phyloP scores from a whole-genome alignment of 2,797 vertebrate species.

The Amblyraja radiata region DNA sequence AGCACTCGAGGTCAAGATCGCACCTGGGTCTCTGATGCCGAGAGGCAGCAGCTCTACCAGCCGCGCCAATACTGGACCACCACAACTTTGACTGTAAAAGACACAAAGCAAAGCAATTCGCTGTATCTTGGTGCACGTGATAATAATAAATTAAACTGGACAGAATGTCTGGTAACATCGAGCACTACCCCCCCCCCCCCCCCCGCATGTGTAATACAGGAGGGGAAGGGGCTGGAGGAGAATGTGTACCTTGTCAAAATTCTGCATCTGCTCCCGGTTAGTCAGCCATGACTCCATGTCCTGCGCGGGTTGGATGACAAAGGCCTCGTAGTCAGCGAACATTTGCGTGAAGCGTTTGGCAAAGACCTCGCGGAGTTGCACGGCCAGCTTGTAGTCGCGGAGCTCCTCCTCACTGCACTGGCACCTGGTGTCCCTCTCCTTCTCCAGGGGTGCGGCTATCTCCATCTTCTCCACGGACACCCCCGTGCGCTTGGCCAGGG shows the following conservation, averaged over 20 bases:
- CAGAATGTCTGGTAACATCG: too few species aligned
- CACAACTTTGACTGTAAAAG: too few species aligned
- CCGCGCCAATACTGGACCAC: too few species aligned
- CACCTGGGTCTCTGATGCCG: too few species aligned
- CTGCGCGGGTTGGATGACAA: conserved; percentile 82
- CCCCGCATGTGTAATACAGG: not conserved
- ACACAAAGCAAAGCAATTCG: too few species aligned
- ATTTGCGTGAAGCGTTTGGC: conserved; percentile 83
- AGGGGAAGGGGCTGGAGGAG: fast-evolving
- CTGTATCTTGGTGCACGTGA: too few species aligned
- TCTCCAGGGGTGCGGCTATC: conserved; percentile 57
- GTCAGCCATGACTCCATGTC: conserved; percentile 92
- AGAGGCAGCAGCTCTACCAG: too few species aligned
- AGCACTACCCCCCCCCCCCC: too few species aligned
- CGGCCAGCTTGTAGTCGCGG: conserved; percentile 75
- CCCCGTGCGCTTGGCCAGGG: conserved; percentile 74
- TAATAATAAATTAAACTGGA: too few species aligned
- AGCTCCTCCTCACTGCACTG: conserved; percentile 71
- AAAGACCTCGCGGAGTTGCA: conserved; percentile 90
- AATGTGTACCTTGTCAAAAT: conserved; percentile 86
- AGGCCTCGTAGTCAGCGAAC: conserved; percentile 89
- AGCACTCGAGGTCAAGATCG: too few species aligned
- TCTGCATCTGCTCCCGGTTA: conserved; percentile 87
- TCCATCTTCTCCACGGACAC: conserved; percentile 70
- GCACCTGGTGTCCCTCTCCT: conserved; percentile 57